phyloP scores from a whole-genome alignment of 1,140 invertebrate genomes.

The Drosophila triauraria region DNA sequence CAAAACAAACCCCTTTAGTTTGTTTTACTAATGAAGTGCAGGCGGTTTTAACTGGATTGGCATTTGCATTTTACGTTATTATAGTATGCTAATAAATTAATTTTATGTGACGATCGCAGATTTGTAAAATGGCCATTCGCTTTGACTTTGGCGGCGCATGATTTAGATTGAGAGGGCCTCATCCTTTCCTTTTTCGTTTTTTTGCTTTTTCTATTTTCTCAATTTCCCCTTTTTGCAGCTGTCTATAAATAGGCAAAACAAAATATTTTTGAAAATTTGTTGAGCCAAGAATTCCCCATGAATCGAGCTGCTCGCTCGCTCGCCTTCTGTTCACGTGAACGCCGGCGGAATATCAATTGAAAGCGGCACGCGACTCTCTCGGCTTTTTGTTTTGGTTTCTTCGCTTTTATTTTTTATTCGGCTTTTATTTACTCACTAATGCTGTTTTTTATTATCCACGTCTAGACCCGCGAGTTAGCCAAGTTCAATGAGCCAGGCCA shows the following conservation, averaged over 20 bases:
- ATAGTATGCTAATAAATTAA: conserved; percentile 36
- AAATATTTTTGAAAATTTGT: conserved; percentile 25
- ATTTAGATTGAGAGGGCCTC: conserved; percentile 40
- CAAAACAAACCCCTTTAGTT: conserved; percentile 59
- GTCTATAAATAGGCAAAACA: conserved; percentile 20
- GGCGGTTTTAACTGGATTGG: conserved; percentile 73
- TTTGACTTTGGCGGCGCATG: conserved; percentile 36
- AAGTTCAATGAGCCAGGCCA: conserved; percentile 71
- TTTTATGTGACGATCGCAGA: conserved; percentile 33
- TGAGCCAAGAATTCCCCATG: conserved; percentile 51
- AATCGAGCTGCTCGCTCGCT: conserved; percentile 23
- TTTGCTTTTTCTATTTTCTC: neutral
- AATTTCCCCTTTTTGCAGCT: conserved; percentile 13
- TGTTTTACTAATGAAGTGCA: conserved; percentile 79
- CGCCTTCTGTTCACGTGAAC: conserved; percentile 51
- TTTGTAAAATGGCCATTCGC: conserved; percentile 39
- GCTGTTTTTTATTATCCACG: conserved; percentile 20
- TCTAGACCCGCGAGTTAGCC: conserved; percentile 42
- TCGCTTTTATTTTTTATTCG: conserved; percentile 26
- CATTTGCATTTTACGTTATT: conserved; percentile 4
- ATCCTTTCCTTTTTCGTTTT: conserved; percentile 13
- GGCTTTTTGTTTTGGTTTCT: conserved; percentile 38
- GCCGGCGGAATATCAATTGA: conserved; percentile 35
- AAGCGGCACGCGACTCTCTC: conserved; percentile 68
- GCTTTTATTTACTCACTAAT: conserved; percentile 33